Base-by-base conservation (phyloP, 2,113 vertebrate species). In the Strix aluco region DNA sequence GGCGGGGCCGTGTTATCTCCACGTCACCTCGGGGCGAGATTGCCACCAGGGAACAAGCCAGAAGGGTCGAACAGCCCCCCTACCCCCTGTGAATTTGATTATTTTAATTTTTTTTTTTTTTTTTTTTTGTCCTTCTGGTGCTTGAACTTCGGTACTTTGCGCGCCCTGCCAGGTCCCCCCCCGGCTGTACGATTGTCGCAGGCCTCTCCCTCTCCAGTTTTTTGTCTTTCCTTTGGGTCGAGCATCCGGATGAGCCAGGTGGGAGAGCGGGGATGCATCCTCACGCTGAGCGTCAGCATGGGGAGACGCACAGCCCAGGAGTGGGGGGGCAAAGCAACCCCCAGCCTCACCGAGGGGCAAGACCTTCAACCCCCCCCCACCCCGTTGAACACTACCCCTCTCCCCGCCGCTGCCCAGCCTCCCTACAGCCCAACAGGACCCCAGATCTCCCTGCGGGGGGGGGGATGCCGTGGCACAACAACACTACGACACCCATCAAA, bases 31-130 rank as follows among this genome's bases (percentile, higher is more conserved):
- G 47, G 80, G 74, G 74, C 29, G 18, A 5, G 38, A 34, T 54
- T 55, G 66, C 69, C 58, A 52, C 95, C 92, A 91, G 94, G 95
- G 96, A 87, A 93, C 90, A 94, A 94, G 88, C 81, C 78, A 59
- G 77, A 58, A 91, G 94, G 78, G 73, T 51, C 44, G 2, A 14
- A 21, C 5, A 36, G 9, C 25, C 58, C 10, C 22, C 25, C 40
- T 42, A 7, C 52, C 57, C 30, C 25, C 25, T 8, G 15, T 26
- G 15, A 78, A 58, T 74, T 79, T 46, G 65, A 70, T 84, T 82
- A 0, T 92, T 85, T 55, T 54, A 0, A 23, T 25, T 72, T 36
- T 36, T 22, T 25, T 13, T 34, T 47, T 40, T 40, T 16, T 12
- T n/a, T 58, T 15, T 25, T 11, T 11, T 36, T 9, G 17, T 87